Evolutionary conservation across 2,113 vertebrate species (phyloP).

Genomic region (Sinosuthora webbiana): DNA sequence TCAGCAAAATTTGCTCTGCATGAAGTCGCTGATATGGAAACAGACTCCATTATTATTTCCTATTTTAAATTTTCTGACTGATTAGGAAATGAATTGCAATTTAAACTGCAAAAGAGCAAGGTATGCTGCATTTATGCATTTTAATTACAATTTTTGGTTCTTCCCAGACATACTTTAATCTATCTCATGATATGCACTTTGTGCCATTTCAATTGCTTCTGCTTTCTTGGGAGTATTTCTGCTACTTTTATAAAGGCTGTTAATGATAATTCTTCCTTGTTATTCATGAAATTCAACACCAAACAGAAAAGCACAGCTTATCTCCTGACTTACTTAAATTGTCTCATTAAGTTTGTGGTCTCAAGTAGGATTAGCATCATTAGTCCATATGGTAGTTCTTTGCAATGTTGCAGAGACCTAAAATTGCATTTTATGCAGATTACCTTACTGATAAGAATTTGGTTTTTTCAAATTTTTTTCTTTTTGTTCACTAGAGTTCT

Average conservation of each 20-base stretch:
- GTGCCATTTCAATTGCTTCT: background rate
- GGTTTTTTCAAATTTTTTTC: background rate
- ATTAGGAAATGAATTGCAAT: background rate
- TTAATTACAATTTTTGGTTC: background rate
- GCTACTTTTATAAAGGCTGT: background rate
- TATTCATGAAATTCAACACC: slow-evolving; percentile 22
- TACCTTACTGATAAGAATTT: background rate
- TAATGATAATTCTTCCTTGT: slow-evolving; percentile 21
- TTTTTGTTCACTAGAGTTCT: background rate
- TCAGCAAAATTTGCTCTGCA: background rate
- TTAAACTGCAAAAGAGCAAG: background rate
- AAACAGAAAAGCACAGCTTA: background rate
- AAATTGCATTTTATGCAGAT: background rate
- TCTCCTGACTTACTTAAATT: slow-evolving; percentile 15
- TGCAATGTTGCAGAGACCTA: background rate
- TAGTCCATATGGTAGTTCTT: background rate
- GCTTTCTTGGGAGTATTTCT: background rate
- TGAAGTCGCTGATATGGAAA: background rate
- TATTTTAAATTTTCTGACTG: background rate
- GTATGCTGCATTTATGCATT: background rate
- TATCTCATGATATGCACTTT: background rate
- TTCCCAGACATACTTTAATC: background rate
- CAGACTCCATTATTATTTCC: background rate
- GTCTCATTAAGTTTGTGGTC: background rate
- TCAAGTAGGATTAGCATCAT: slow-evolving; percentile 35